A percentile compares a stretch with the other conserved stretches of the same genome.
phyloP scores from a whole-genome alignment of 2,113 vertebrate genomes.

The Orientallactaga bullata region DNA sequence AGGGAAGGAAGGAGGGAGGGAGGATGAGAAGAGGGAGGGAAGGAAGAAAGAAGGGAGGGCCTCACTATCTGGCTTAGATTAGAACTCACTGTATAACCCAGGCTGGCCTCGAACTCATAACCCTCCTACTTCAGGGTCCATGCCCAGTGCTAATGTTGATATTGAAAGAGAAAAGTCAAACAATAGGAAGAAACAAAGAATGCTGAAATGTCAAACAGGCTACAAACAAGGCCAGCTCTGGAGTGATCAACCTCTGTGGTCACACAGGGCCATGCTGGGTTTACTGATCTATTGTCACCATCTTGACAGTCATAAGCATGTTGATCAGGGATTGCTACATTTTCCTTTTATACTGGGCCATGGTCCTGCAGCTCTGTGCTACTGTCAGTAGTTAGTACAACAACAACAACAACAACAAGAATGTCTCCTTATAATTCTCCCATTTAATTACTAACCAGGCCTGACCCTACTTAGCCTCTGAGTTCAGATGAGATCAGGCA shows the following conservation, averaged over 20 bases:
- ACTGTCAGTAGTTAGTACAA: not conserved
- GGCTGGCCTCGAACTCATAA: no score
- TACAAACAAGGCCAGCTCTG: no score
- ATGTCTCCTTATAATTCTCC: not conserved
- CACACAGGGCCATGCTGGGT: not conserved
- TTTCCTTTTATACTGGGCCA: not conserved
- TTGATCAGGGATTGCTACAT: not conserved
- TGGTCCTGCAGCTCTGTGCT: not conserved
- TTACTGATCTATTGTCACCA: not conserved
- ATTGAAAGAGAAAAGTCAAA: not conserved
- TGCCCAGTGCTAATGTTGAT: not conserved
- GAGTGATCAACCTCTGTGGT: no score
- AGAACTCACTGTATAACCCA: not conserved
- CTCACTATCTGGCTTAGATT: not conserved
- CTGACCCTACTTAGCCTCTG: no score
- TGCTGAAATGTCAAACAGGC: not conserved
- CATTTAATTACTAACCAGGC: no score
- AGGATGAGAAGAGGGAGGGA: not conserved
- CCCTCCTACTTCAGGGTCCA: no score
- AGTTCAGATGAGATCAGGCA: no score
- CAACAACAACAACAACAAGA: constrained; percentile 9
- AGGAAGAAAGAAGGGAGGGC: constrained; percentile 1
- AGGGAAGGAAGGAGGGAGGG: not conserved
- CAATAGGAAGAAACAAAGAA: not conserved
- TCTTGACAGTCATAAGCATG: not conserved